These are phyloP conservation scores for Bambusicola thoracicus DNA, from an alignment of 2,113 vertebrate genomes.

Conservation along the genomic window DNA sequence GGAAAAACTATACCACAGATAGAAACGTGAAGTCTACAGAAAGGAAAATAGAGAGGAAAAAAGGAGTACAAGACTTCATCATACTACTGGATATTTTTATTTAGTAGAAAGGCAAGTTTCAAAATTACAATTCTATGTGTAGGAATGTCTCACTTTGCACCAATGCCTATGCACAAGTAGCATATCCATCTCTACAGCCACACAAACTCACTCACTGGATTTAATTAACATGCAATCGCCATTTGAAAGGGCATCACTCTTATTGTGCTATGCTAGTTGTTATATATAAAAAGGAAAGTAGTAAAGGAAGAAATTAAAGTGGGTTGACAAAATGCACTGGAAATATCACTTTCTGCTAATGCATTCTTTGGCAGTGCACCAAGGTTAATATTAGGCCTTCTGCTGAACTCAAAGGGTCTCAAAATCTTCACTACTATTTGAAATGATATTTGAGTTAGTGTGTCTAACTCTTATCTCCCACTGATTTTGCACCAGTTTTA, in stretches of 20 bases:
- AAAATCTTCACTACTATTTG: background rate
- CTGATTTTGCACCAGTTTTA: background rate
- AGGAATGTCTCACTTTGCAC: background rate
- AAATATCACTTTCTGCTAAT: conserved; percentile 34
- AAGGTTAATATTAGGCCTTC: conserved; percentile 1
- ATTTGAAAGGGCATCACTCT: background rate
- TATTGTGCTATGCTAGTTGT: background rate
- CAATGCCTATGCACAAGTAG: background rate
- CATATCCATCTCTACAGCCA: background rate
- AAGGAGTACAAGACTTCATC: background rate
- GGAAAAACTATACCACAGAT: background rate
- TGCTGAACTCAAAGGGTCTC: conserved; percentile 13
- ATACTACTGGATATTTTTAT: background rate
- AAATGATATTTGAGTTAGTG: background rate
- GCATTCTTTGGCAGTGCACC: background rate
- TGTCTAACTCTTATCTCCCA: background rate
- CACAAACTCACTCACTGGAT: background rate
- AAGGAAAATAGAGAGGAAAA: background rate
- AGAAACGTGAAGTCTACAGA: background rate
- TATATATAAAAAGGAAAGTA: conserved; percentile 14
- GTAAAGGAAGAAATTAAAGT: background rate
- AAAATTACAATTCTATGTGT: background rate
- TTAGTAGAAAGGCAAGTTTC: background rate
- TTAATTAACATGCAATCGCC: background rate
- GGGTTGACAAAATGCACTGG: background rate